Conservation (phyloP, 2,113 vertebrate genomes). For the Piprites chloris region DNA sequence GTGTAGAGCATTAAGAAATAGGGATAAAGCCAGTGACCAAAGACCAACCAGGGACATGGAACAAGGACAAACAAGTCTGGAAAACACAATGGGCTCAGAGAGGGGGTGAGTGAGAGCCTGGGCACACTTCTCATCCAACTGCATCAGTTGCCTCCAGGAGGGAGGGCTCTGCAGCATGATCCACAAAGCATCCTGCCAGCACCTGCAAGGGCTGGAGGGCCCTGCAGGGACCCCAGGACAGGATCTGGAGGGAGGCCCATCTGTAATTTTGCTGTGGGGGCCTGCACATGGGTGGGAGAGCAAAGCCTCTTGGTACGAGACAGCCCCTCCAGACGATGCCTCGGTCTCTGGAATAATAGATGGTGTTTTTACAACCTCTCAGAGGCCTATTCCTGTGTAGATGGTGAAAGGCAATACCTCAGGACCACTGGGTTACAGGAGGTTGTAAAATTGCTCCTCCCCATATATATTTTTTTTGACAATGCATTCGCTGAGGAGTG, state of each 20-base stretch:
- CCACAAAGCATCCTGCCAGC: not conserved
- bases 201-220: not conserved
- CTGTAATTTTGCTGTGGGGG: not conserved
- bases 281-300: accelerated
- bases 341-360: not conserved
- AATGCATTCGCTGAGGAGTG: not conserved
- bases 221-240: not conserved
- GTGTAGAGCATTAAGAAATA: not conserved
- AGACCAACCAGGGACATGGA: not conserved
- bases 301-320: accelerated
- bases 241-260: not conserved
- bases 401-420: not conserved
- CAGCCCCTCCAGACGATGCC: not conserved
- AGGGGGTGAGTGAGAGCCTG: not conserved
- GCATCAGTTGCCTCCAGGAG: not conserved
- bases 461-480: not conserved
- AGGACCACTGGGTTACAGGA: not conserved
- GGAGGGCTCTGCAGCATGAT: not conserved
- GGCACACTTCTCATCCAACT: not conserved
- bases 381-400: not conserved
- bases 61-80: not conserved
- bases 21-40: not conserved
- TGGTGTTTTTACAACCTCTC: constrained; percentile 17
- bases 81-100: not conserved
- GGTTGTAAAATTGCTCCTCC: not conserved